A percentile compares a stretch with the other conserved stretches of the same genome.
phyloP scores from a whole-genome alignment of 53 echinoderm and acorn worm species.

The Apostichopus leukothele region DNA sequence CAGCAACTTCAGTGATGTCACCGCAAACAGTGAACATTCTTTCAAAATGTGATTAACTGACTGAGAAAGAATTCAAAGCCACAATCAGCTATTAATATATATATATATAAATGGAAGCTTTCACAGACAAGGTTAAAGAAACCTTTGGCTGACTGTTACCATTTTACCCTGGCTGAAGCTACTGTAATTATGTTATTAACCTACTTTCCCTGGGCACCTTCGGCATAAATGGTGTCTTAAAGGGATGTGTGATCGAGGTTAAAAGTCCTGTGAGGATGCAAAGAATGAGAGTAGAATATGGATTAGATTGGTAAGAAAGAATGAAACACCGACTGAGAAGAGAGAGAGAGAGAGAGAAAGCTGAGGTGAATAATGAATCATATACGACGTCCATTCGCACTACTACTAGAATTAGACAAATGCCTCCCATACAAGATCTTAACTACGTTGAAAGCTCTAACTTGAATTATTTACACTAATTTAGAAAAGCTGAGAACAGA shows the following conservation, averaged over 20 bases:
- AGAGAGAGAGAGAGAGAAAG: too few relatives aligned
- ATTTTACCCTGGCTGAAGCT: not conserved
- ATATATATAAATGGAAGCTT: not conserved
- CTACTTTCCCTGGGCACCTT: conserved; percentile 4
- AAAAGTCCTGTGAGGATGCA: too few relatives aligned
- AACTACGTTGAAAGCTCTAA: too few relatives aligned
- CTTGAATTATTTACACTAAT: too few relatives aligned
- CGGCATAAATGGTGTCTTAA: not conserved
- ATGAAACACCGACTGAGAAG: too few relatives aligned
- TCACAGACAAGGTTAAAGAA: conserved; percentile 7
- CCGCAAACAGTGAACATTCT: not conserved
- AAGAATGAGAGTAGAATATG: too few relatives aligned
- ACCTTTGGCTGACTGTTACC: conserved; percentile 14
- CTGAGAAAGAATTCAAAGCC: not conserved
- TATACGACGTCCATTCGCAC: too few relatives aligned
- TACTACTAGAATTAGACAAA: too few relatives aligned
- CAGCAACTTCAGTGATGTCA: not conserved
- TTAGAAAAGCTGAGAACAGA: too few relatives aligned
- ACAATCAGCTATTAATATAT: not conserved
- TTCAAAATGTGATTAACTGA: not conserved
- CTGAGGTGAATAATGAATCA: too few relatives aligned
- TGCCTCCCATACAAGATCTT: too few relatives aligned
- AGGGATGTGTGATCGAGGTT: not conserved
- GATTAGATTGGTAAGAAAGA: too few relatives aligned
- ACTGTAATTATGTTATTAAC: conserved; percentile 32